These are phyloP conservation scores for Melitaea cinxia DNA, from an alignment of 1,140 invertebrate genomes.

Conservation along the genomic window DNA sequence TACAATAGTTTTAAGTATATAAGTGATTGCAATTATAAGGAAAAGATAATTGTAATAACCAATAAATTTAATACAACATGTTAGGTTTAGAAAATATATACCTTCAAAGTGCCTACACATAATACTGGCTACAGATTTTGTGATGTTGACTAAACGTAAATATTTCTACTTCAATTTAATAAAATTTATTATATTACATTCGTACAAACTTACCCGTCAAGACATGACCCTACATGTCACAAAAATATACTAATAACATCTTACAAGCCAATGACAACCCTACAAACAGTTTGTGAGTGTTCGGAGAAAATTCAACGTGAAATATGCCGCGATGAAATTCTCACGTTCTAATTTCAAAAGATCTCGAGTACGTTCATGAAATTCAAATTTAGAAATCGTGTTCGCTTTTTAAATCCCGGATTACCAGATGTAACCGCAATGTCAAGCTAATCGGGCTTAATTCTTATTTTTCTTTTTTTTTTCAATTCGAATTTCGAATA, in stretches of 20 bases:
- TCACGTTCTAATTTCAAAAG: constrained; percentile 45
- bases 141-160: too few species aligned
- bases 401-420: constrained; percentile 42
- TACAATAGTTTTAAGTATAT: too few species aligned
- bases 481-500: constrained; percentile 35
- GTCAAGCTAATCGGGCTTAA: constrained; percentile 42
- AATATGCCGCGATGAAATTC: constrained; percentile 42
- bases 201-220: too few species aligned
- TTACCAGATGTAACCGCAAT: constrained; percentile 39
- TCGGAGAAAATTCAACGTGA: constrained; percentile 38
- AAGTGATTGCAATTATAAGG: too few species aligned
- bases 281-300: constrained; percentile 19
- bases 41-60: too few species aligned
- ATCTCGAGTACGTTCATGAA: constrained; percentile 42
- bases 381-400: constrained; percentile 46
- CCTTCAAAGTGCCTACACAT: too few species aligned
- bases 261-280: constrained; percentile 25
- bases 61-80: too few species aligned
- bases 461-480: constrained; percentile 35
- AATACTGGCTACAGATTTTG: too few species aligned
- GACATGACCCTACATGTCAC: too few species aligned
- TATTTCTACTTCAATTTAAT: too few species aligned
- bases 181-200: too few species aligned
- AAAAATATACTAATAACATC: not conserved
- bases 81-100: too few species aligned